Percentiles rank a stretch among this genome's conserved stretches.
Evolutionary conservation across 1,140 invertebrate species (phyloP).

Genomic region (Riptortus pedestris): DNA sequence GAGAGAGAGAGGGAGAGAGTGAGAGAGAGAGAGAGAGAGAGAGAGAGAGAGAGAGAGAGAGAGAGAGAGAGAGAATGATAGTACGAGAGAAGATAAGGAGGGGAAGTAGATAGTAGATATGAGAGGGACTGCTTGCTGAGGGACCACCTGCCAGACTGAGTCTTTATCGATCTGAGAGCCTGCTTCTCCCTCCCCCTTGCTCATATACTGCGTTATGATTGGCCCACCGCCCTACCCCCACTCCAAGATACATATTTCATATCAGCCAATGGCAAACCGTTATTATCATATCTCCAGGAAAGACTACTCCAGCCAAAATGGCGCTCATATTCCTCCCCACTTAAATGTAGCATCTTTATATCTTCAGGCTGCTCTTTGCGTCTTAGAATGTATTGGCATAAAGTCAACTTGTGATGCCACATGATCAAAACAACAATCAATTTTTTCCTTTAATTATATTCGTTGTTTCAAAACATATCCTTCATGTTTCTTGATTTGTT

Average conservation of each 20-base stretch:
- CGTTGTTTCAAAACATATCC: too few relatives aligned
- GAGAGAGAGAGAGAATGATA: too few relatives aligned
- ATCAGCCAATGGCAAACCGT: background rate
- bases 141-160: background rate
- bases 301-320: background rate
- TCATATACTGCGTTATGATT: slow-evolving; percentile 13
- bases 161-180: background rate
- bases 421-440: background rate
- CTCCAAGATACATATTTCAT: slow-evolving; percentile 9
- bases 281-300: slow-evolving; percentile 8
- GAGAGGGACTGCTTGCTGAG: background rate
- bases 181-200: background rate
- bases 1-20: too few relatives aligned
- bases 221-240: background rate
- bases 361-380: background rate
- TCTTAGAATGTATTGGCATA: background rate
- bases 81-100: background rate
- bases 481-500: too few relatives aligned
- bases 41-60: too few relatives aligned
- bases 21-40: too few relatives aligned
- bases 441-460: background rate
- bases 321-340: background rate
- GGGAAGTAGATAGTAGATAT: background rate
- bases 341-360: background rate
- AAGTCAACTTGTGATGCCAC: too few relatives aligned